Evolutionary conservation across 1,140 invertebrate genomes (phyloP), one percentile per base, ranked within the genome.

Genomic region (Chrysopa pallens): DNA sequence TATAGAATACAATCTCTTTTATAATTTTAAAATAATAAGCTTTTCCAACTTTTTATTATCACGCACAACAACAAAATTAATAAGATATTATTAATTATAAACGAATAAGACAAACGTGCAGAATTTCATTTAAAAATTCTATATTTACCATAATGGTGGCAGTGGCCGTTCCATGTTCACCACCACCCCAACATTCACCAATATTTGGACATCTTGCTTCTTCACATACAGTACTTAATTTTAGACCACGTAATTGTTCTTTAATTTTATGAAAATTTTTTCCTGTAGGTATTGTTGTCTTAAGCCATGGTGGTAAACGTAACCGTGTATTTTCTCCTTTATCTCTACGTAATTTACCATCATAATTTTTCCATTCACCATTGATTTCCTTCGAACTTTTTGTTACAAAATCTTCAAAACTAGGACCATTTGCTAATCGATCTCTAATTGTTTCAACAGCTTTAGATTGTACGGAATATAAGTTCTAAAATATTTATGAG

Each of bases 141-240:
- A n/a, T n/a, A 52, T 47, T 54, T 64, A 88, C 84, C 87, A 91
- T 91, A 47, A 90, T 90, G 38, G 86, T 91, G 38, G 86, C 85
- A 43, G 86, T 92, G 28, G 86, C 81, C 9, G 82, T 86, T 23
- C 80, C 80, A 65, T 88, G 75, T 51, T 78, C 73, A 40, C 84
- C 84, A n/a, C 85, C 94, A 48, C 92, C 93, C 96, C 96, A 99
- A 65, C 95, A 98, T 68, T 98, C 93, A 14, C 93, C 92, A 52
- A 99, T 98, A 64, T 99, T 99, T 1, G 96, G 96, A 72, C 96
- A 99, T 48, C 89, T 70, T 0, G 96, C 96, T 68, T 99, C 96
- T 61, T 98, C 92, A 63, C 96, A 99, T 1, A 99, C 95, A 3
- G 96, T 99, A 52, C 90, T 84, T 8, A 99, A 67, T 52, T 94